Base-by-base conservation (phyloP, 1,140 invertebrate species). In the Drosophila guanche region DNA sequence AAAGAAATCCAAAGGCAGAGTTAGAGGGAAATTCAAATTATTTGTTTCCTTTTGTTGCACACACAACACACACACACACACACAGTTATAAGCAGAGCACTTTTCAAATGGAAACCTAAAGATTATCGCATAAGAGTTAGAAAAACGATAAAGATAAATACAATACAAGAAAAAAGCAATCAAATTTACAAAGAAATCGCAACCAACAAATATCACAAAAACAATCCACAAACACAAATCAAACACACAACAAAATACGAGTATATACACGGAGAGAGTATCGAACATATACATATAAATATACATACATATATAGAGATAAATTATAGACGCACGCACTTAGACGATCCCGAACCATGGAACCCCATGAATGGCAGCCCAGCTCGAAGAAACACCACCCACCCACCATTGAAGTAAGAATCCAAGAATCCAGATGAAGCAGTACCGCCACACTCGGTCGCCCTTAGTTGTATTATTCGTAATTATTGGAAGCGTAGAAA, bases 81-180 rank as follows among this genome's bases (percentile, higher is more conserved):
- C 8, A 37, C 33, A 37, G 3, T 43, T 27, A 33, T 63, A 76
- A 47, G 41, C 43, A 60, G 46, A 27, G 5, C 33, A 58, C 79
- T 84, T 59, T 71, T 63, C 45, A 76, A 76, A 76, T 70, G 42
- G 53, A 71, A 55, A 47, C 23, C 29, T 14, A 65, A 56, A 65
- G 22, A 23, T 48, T 78, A 60, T 8, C 56, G 56, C 54, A 50
- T 79, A 65, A 69, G 73, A 48, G 53, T 68, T 45, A 57, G 67
- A 56, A 63, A 65, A 63, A 63, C 58, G 25, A 23, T 27, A 65
- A 62, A 73, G 29, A 33, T 33, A 33, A 46, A 46, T 76, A 79
- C 76, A 86, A 85, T 73, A 80, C 66, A 62, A 77, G 73, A 85
- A 66, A 77, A 85, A 66, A 77, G 73, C 81, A 85, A 85, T 85